Percentiles rank a stretch among this genome's conserved stretches.
Evolutionary conservation across 2,888 invertebrate species (phyloP).

Genomic region (Salpingus planirostris): DNA sequence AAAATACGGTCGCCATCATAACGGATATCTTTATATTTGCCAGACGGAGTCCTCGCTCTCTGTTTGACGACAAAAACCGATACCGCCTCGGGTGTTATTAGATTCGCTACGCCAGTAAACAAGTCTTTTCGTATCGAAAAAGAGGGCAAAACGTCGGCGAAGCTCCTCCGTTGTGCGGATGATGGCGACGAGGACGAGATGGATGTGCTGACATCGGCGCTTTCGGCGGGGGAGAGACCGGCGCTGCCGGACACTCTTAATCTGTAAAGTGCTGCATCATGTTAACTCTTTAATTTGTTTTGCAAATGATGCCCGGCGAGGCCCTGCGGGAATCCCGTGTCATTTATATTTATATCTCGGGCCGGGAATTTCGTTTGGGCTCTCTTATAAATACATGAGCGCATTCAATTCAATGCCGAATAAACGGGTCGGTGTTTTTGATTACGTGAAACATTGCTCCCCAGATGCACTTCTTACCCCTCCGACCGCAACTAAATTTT

Average conservation of each 20-base stretch:
- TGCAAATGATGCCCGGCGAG: conserved; percentile 34
- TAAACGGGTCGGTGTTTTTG: conserved; percentile 18
- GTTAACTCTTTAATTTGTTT: conserved; percentile 40
- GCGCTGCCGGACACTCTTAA: conserved; percentile 28
- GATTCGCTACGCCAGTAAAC: too few species aligned
- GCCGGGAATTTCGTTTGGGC: conserved; percentile 16
- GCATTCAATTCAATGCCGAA: conserved; percentile 22
- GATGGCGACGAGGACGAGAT: conserved; percentile 4
- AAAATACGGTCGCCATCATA: too few species aligned
- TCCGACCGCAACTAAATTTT: too few species aligned
- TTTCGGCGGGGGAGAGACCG: conserved; percentile 4
- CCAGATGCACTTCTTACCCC: conserved; percentile 9
- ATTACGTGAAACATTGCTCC: conserved; percentile 20
- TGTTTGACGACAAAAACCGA: too few species aligned
- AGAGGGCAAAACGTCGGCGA: too few species aligned
- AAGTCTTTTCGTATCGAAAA: too few species aligned
- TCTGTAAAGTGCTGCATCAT: conserved; percentile 39
- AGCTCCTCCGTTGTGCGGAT: not conserved
- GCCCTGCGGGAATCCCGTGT: conserved; percentile 19
- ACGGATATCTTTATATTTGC: too few species aligned
- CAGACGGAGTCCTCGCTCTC: too few species aligned
- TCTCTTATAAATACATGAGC: conserved; percentile 20
- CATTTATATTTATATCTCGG: conserved; percentile 23
- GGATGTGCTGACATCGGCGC: conserved; percentile 4
- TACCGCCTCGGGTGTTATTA: too few species aligned